These are phyloP conservation scores for Paramisgurnus dabryanus DNA, from an alignment of 2,113 vertebrate species.

Conservation along the genomic window DNA sequence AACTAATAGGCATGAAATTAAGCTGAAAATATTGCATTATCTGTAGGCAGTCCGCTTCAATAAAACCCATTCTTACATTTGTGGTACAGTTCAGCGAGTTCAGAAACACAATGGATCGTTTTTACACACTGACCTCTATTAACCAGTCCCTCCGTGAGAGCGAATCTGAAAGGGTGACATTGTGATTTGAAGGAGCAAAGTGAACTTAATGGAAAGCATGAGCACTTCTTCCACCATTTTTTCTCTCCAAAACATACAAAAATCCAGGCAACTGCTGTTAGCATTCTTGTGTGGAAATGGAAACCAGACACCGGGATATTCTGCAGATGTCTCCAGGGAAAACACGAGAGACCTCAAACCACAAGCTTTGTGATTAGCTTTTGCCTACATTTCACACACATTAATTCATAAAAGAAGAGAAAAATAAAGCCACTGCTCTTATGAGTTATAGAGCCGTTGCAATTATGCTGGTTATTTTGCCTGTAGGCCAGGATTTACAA, in stretches of 20 bases:
- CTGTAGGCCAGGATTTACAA: neutral
- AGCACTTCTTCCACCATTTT: conserved; percentile 21
- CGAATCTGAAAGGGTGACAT: conserved; percentile 43
- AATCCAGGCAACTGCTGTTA: conserved; percentile 38
- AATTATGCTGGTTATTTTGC: neutral
- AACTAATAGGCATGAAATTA: conserved; percentile 45
- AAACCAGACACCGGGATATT: conserved; percentile 49
- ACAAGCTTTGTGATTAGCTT: conserved; percentile 15
- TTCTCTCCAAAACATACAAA: conserved; percentile 28
- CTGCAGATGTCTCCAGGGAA: conserved; percentile 47
- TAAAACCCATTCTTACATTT: conserved; percentile 49
- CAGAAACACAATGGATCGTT: conserved; percentile 51
- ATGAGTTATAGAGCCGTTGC: neutral
- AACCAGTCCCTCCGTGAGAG: conserved; percentile 41
- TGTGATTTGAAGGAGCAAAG: conserved; percentile 42
- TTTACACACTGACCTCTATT: conserved; percentile 42
- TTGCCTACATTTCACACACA: conserved; percentile 33
- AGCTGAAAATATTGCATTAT: conserved; percentile 47
- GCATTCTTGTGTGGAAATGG: conserved; percentile 41
- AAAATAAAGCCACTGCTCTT: neutral
- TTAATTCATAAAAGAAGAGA: conserved; percentile 7
- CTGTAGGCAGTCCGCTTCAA: conserved; percentile 34
- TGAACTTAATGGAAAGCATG: conserved; percentile 45
- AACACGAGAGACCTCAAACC: conserved; percentile 38
- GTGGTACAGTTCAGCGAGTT: conserved; percentile 52